Evolutionary conservation across 2,797 vertebrate species (phyloP), one percentile per base, ranked within the genome.

Genomic region (Ctenopoma multispine): DNA sequence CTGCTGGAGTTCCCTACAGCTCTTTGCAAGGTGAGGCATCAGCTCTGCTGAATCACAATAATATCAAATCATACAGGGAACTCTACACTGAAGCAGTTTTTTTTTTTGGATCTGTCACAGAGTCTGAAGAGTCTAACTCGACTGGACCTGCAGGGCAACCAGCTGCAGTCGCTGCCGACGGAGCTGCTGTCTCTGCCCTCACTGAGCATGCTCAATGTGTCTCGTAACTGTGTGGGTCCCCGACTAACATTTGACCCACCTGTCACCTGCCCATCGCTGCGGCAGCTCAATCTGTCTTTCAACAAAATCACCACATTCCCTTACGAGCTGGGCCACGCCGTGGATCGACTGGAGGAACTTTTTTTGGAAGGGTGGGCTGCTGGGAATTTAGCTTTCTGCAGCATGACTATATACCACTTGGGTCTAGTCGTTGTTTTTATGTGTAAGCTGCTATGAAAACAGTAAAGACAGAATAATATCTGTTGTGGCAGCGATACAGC

Each of bases 141-240:
- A 15, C 90, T 99, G 89, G 97, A 99, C 90, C 94, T 99, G 73
- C 97, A 97, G 86, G 95, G 94, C 50, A 99, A 99, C 87, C 93
- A 87, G 44, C 93, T 99, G 27, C 88, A 83, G 72, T 90, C 87
- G 0, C 94, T 99, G 84, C 96, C 98, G 0, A 76, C 55, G 1
- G 94, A 93, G 56, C 80, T 99, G 79, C 88, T 98, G 82, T 93
- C 94, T 72, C 94, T 99, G 89, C 95, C 88, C 13, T 94, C 92
- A 0, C 91, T 99, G 41, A 85, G 72, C 75, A 87, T 65, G 43
- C 94, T 99, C 14, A 98, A 98, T 64, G 80, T 97, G 40, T 98
- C 97, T 6, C 95, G 95, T 15, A 99, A 99, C 86, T 92, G 94
- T 10, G 94, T 99, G 21, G 96, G 96, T 0, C 96, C 96, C 9